Evolutionary conservation across 92 coral and sea anemone species (phyloP), one percentile per base, ranked within the genome.

Genomic region (Desmophyllum pertusum): DNA sequence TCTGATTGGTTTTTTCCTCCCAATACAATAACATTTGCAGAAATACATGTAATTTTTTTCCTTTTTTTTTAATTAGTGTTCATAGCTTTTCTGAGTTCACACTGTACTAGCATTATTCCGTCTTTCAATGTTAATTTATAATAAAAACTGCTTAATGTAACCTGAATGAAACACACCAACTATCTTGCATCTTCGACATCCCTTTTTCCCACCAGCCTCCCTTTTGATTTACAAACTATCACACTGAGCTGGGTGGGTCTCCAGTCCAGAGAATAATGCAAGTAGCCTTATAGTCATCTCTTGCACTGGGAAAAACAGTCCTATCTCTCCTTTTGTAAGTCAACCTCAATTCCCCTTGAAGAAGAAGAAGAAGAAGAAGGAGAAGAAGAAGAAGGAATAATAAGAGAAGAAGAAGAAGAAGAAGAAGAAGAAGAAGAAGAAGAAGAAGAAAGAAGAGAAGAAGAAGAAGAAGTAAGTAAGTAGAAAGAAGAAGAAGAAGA

Each of bases 211-310:
- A 61, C 93, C 93, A 46, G 93, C 91, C 59, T n/a, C n/a, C 93
- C 89, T 87, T 90, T 90, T 15, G 65, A 50, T 63, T 91, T 91
- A 55, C 91, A 87, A 31, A 91, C 53, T 73, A n/a, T 91, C 94
- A 87, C 94, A 91, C 77, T 91, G 91, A 65, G 91, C 94, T 45
- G 91, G 94, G 73, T 87, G 91, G n/a, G 81, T 91, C 94, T 18
- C 94, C 91, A 65, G 89, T 87, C 91, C 91, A 91, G 52, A 91
- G 86, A 5, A 91, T 78, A 57, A 91, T n/a, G 52, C 48, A n/a
- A 91, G 67, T 13, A 77, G 86, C 48, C 88, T 76, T 41, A 87
- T 79, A 55, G 63, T 78, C 42, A 79, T 79, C 48, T 76, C n/a
- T 48, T 57, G 62, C 89, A 40, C 65, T 17, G 59, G 81, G 81